Conservation (phyloP, 2,888 invertebrate species). For the Patella caerulea region DNA sequence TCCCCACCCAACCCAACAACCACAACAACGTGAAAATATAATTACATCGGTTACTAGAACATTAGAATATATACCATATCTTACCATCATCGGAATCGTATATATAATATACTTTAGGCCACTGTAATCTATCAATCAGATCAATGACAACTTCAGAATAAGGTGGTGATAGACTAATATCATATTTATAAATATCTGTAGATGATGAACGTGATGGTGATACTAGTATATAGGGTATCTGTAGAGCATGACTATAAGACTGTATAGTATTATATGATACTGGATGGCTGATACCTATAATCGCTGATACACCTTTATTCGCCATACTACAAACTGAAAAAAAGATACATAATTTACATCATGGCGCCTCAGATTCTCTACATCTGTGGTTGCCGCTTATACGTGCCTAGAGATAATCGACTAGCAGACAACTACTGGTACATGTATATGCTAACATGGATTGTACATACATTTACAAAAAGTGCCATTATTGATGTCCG, state of each 20-base stretch:
- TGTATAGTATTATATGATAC: conserved; percentile 62
- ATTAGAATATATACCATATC: conserved; percentile 1
- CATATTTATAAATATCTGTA: conserved; percentile 49
- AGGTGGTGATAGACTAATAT: conserved; percentile 85
- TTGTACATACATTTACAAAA: too few relatives aligned
- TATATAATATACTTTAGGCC: conserved; percentile 90
- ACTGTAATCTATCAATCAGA: conserved; percentile 90
- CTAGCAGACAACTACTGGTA: too few relatives aligned
- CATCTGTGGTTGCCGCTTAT: too few relatives aligned
- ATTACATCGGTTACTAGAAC: too few relatives aligned
- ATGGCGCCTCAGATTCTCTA: too few relatives aligned
- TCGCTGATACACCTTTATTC: conserved; percentile 54
- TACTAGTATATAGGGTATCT: conserved; percentile 64
- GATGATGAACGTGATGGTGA: conserved; percentile 51
- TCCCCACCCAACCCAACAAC: too few relatives aligned
- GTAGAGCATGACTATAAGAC: conserved; percentile 63
- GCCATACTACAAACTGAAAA: conserved; percentile 64
- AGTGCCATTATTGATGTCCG: too few relatives aligned
- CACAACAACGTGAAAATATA: too few relatives aligned
- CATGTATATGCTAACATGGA: too few relatives aligned
- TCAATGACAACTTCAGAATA: conserved; percentile 96
- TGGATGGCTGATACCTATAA: conserved; percentile 59
- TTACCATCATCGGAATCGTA: conserved; percentile 93
- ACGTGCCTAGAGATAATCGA: too few relatives aligned
- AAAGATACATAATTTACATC: neutral